These are phyloP conservation scores for Scolanthus callimorphus DNA, from an alignment of 92 coral and sea anemone species.

Conservation along the genomic window DNA sequence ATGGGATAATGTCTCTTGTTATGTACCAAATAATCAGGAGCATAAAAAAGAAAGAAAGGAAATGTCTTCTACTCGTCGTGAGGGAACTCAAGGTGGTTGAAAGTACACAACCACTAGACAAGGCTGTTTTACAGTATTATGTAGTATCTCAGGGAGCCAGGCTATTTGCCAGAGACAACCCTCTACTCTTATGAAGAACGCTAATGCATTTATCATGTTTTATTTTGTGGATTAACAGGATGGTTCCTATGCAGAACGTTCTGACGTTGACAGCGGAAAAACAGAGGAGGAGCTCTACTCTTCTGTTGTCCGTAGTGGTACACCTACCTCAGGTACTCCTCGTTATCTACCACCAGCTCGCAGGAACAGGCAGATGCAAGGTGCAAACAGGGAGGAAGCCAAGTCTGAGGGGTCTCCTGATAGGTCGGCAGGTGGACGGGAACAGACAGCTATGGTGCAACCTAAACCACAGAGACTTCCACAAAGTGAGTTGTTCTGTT, in stretches of 20 bases:
- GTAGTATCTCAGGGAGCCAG: no score
- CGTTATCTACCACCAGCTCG: slow-evolving; percentile 3
- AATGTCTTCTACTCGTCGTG: no score
- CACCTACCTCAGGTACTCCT: background rate
- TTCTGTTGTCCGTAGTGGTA: slow-evolving; percentile 30
- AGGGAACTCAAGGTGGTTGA: no score
- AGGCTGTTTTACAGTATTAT: no score
- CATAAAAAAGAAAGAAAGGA: no score
- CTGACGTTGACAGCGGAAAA: slow-evolving; percentile 57
- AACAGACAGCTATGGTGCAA: background rate
- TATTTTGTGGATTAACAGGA: no score
- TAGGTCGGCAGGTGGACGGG: background rate
- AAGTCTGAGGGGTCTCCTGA: background rate
- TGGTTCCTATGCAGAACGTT: slow-evolving; percentile 6
- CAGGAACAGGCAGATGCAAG: slow-evolving; percentile 2
- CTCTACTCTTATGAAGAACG: no score
- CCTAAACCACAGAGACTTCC: slow-evolving; percentile 28
- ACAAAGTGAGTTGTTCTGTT: slow-evolving; percentile 33
- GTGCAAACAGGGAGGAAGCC: background rate
- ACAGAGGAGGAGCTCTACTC: slow-evolving; percentile 59
- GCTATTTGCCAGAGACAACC: no score
- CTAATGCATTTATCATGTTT: no score
- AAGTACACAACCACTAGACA: no score
- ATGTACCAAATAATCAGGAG: no score
- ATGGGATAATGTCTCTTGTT: no score